Evolutionary conservation across 2,888 invertebrate genomes (phyloP).

Genomic region (Amiota mariae): DNA sequence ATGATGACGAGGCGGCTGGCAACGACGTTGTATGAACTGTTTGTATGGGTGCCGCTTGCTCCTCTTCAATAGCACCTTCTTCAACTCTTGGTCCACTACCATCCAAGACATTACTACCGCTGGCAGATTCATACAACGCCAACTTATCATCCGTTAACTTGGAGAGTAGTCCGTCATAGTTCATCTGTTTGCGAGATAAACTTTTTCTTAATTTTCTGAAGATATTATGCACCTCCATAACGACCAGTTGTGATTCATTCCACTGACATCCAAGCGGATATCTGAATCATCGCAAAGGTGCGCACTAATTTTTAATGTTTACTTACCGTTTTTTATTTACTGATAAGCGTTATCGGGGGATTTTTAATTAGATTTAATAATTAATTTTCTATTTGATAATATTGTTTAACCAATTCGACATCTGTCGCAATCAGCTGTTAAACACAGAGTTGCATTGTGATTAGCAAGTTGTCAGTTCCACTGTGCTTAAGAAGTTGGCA

Average conservation of each 20-base stretch:
- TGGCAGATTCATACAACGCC: conserved; percentile 54
- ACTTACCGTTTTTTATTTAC: conserved; percentile 68
- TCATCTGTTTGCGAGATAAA: conserved; percentile 66
- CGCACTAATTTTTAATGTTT: conserved; percentile 59
- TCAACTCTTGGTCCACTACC: conserved; percentile 44
- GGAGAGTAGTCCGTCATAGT: conserved; percentile 72
- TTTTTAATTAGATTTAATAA: conserved; percentile 1
- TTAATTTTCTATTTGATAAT: not conserved
- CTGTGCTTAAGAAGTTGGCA: not conserved
- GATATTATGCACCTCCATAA: not conserved
- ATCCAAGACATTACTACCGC: conserved; percentile 36
- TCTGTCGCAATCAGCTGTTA: conserved; percentile 3
- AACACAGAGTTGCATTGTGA: not conserved
- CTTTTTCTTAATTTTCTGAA: conserved; percentile 15
- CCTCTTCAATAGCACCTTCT: conserved; percentile 65
- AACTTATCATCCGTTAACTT: conserved; percentile 71
- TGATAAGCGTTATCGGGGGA: conserved; percentile 56
- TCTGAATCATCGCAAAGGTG: conserved; percentile 51
- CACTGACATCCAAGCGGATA: conserved; percentile 36
- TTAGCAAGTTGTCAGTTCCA: conserved; percentile 4
- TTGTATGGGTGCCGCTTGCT: conserved; percentile 66
- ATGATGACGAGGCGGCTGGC: conserved; percentile 42
- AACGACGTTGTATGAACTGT: conserved; percentile 46
- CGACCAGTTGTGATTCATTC: not conserved
- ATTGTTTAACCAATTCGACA: not conserved